Base-by-base conservation (phyloP, 2,888 invertebrate species). In the Cerastoderma edule region DNA sequence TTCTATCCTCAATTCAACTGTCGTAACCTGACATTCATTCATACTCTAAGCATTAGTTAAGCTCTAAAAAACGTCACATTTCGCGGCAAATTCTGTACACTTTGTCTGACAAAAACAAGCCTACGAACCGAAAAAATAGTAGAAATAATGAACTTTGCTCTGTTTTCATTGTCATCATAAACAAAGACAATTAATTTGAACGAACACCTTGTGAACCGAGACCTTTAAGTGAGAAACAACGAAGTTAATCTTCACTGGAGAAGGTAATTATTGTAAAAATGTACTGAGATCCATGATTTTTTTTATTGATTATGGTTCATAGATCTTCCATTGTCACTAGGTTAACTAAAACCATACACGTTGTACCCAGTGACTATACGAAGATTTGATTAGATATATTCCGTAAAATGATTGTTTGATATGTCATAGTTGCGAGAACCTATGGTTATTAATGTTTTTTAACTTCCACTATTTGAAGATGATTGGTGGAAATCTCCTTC, bases 141-240 rank as follows among this genome's bases (percentile, higher is more conserved):
- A n/a, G 10, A 46, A 65, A 35, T 33, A 33, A 67, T 67, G 68
- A 68, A 68, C 68, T 68, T 57, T 57, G 68, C 68, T 68, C 57
- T 57, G 48, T 30, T 68, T 68, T 66, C 50, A 66, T 66, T 50
- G 30, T 66, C 13, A 50, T 50, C 5, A 1, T 50, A 60, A 60
- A 32, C n/a, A 39, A 53, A 53, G n/a, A 24, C 10, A 53, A 6
- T 53, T 13, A 22, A 53, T 22, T 13, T 6, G 2, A 53, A 53
- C 6, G n/a, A 53, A 53, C 53, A 22, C 27, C 44, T 39, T 63
- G 6, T 44, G 19, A 44, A 10, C 44, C 13, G 53, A 8, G 53
- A 53, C 19, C 22, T 6, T 53, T 24, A 53, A 53, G 6, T n/a
- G 53, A 53, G n/a, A 53, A 53, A 53, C n/a, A n/a, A n/a, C n/a